Base-by-base conservation (phyloP, 2,797 vertebrate species). In the Allobates femoralis region DNA sequence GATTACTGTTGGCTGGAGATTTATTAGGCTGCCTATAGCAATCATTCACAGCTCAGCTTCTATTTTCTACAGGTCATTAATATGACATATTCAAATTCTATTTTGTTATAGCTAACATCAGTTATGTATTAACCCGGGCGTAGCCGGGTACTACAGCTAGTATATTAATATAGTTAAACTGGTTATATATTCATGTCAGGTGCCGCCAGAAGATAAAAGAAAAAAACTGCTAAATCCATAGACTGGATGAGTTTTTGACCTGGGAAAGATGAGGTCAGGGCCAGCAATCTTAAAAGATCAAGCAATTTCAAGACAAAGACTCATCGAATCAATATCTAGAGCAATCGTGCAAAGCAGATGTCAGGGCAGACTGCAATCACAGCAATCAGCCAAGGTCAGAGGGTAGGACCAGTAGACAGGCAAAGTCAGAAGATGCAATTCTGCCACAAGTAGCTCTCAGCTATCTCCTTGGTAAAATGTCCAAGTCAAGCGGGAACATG, bases 321-420 rank as follows among this genome's bases (percentile, higher is more conserved):
- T 41, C 41, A 41, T 41, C 34, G 41, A 67, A 71, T 71, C 67
- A 71, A n/a, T 41, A 41, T 71, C 21, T 71, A 41, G 10, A 41
- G 67, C 30, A 71, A 41, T 71, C 67, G 21, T 6, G 19, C 34
- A 23, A n/a, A 71, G 67, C 67, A 71, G 21, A 23, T 71, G 67
- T 41, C 21, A 41, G 19, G 66, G 34, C 19, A 37, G 67, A n/a
- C 34, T 14, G 67, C 67, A 71, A 71, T 71, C 67, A 71, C 34
- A 14, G 67, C 67, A 71, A 71, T 41, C 67, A 71, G 34, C 34
- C 8, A 41, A 41, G 67, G 67, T 41, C 67, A 71, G 67, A n/a
- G 41, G 67, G 34, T 71, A 1, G 23, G 21, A 3, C 21, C 34
- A 34, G 34, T 67, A 32, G 32, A 6, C 67, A 23, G 67, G 34